Evolutionary conservation across 2,797 vertebrate species (phyloP).

Genomic region (Pristis pectinata): DNA sequence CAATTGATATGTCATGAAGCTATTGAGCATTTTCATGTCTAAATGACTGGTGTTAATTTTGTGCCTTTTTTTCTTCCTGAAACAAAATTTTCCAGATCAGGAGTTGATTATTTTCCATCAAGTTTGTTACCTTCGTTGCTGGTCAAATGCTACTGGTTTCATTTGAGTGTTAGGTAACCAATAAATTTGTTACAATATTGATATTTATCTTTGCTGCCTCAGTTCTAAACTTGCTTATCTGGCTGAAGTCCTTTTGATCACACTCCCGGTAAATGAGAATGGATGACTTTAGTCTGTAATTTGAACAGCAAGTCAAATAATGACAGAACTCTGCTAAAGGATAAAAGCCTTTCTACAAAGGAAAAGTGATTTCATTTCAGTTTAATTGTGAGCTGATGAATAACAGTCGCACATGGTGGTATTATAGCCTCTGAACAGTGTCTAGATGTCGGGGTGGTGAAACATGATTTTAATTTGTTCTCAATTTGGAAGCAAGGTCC

Average conservation of each 20-base stretch:
- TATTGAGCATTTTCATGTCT: neutral
- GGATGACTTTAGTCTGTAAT: neutral
- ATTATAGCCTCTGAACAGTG: neutral
- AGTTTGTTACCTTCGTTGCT: neutral
- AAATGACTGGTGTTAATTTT: neutral
- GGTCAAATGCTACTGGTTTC: neutral
- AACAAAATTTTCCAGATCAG: slow-evolving; percentile 9
- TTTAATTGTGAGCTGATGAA: slow-evolving; percentile 23
- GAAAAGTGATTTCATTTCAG: slow-evolving; percentile 13
- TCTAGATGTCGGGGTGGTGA: neutral
- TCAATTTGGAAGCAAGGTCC: slow-evolving; percentile 21
- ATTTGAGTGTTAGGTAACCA: neutral
- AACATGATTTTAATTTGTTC: neutral
- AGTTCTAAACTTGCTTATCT: neutral
- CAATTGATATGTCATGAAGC: neutral
- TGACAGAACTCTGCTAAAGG: neutral
- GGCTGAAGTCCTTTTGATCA: neutral
- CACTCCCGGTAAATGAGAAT: neutral
- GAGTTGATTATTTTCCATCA: neutral
- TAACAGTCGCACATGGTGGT: neutral
- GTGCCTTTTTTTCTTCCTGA: too few species aligned
- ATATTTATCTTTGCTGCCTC: neutral
- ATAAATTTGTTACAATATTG: neutral
- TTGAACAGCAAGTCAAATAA: slow-evolving; percentile 27
- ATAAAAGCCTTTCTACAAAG: slow-evolving; percentile 15